A percentile compares a stretch with the other conserved stretches of the same genome.
These are phyloP conservation scores for Argyrosomus regius DNA, from an alignment of 2,797 vertebrate species.

Conservation along the genomic window DNA sequence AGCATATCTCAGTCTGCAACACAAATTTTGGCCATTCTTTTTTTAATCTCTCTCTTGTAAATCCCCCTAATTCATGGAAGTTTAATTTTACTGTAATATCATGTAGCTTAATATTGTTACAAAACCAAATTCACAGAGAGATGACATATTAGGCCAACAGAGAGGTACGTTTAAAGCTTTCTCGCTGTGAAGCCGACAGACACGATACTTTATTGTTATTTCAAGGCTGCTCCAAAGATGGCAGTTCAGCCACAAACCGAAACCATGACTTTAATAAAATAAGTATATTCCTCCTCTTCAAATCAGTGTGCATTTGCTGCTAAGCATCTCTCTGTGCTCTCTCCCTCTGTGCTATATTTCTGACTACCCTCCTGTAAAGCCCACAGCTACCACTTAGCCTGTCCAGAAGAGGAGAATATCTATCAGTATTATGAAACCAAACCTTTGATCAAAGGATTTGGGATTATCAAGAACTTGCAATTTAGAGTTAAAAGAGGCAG, in stretches of 20 bases:
- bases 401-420: constrained; percentile 69
- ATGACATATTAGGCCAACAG: constrained; percentile 1
- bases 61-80: neutral
- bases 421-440: constrained; percentile 69
- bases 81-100: neutral
- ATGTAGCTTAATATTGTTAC: neutral
- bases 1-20: neutral
- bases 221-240: constrained; percentile 24
- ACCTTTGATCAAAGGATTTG: constrained; percentile 80
- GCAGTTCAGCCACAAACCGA: constrained; percentile 17
- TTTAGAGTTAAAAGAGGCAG: constrained; percentile 73
- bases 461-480: constrained; percentile 79
- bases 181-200: neutral
- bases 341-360: constrained; percentile 24
- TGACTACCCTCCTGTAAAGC: constrained; percentile 46
- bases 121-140: constrained; percentile 4
- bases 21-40: neutral
- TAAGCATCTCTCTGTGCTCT: constrained; percentile 41
- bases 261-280: constrained; percentile 22
- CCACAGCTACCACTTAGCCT: constrained; percentile 66
- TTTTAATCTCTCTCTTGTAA: neutral
- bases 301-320: constrained; percentile 36
- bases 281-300: constrained; percentile 11
- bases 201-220: constrained; percentile 20
- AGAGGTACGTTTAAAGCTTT: constrained; percentile 13